These are phyloP conservation scores for Eupsilia transversa DNA, from an alignment of 2,888 invertebrate genomes.

Conservation along the genomic window DNA sequence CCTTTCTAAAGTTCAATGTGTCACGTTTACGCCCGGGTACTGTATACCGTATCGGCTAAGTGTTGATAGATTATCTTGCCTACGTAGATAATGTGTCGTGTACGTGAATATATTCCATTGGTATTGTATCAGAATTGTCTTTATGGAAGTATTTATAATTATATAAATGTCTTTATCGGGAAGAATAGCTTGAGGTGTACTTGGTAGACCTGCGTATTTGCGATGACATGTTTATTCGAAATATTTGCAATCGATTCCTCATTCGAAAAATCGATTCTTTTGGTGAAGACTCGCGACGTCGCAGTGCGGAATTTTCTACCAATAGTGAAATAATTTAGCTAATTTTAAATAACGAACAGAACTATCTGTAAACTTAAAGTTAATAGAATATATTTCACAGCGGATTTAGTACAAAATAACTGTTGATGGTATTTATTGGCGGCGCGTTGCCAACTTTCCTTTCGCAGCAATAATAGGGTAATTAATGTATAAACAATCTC, in stretches of 20 bases:
- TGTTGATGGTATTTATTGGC: constrained; percentile 52
- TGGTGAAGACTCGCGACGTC: constrained; percentile 3
- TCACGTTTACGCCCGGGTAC: background rate
- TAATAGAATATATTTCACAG: constrained; percentile 51
- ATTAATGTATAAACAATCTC: constrained; percentile 47
- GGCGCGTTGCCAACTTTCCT: constrained; percentile 40
- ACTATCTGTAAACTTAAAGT: constrained; percentile 25
- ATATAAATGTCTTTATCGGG: constrained; percentile 50
- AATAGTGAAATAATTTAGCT: constrained; percentile 62
- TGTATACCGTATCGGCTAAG: constrained; percentile 22
- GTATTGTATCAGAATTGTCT: constrained; percentile 26
- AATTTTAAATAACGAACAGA: constrained; percentile 47
- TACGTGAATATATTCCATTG: constrained; percentile 45
- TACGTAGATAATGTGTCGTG: constrained; percentile 44
- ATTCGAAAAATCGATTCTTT: constrained; percentile 10
- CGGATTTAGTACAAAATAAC: constrained; percentile 60
- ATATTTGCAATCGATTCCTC: constrained; percentile 3
- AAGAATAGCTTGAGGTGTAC: constrained; percentile 46
- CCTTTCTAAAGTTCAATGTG: background rate
- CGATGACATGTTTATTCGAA: background rate
- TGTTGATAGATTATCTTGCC: constrained; percentile 54
- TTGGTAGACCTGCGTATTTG: constrained; percentile 20
- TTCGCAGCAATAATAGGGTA: constrained; percentile 63
- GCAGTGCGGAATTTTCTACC: background rate
- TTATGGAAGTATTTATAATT: constrained; percentile 44